phyloP scores from a whole-genome alignment of 2,888 invertebrate species.

The Ormia ochracea region DNA sequence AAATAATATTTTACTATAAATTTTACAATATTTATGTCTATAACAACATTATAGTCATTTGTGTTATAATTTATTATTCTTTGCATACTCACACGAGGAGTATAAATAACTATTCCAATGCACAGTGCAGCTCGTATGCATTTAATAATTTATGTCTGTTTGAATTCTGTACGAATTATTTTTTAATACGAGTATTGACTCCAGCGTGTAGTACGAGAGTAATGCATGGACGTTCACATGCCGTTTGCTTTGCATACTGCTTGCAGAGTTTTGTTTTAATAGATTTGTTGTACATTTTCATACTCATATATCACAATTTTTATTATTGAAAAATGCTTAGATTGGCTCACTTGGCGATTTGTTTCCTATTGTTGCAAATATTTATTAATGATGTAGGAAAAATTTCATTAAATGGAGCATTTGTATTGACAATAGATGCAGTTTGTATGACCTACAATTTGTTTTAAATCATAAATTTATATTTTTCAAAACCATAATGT shows the following conservation, averaged over 20 bases:
- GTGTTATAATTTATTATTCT: constrained; percentile 62
- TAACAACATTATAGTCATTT: constrained; percentile 62
- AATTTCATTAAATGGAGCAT: constrained; percentile 52
- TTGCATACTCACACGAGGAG: constrained; percentile 28
- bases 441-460: constrained; percentile 57
- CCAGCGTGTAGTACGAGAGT: not conserved
- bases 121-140: constrained; percentile 4
- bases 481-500: constrained; percentile 11
- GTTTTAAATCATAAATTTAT: constrained; percentile 36
- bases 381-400: constrained; percentile 56
- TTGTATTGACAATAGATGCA: constrained; percentile 52
- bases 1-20: constrained; percentile 63
- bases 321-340: constrained; percentile 55
- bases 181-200: constrained; percentile 40
- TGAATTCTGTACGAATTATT: constrained; percentile 28
- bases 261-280: constrained; percentile 51
- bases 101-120: constrained; percentile 9
- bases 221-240: not conserved
- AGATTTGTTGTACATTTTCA: constrained; percentile 60
- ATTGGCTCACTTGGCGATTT: constrained; percentile 3
- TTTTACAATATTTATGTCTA: constrained; percentile 63
- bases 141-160: constrained; percentile 46
- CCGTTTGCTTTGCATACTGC: not conserved
- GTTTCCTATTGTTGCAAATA: not conserved
- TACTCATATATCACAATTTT: constrained; percentile 53